A percentile compares a stretch with the other conserved stretches of the same genome.
Conservation (phyloP, 2,888 invertebrate species). For the Drosophila acutilabella region DNA sequence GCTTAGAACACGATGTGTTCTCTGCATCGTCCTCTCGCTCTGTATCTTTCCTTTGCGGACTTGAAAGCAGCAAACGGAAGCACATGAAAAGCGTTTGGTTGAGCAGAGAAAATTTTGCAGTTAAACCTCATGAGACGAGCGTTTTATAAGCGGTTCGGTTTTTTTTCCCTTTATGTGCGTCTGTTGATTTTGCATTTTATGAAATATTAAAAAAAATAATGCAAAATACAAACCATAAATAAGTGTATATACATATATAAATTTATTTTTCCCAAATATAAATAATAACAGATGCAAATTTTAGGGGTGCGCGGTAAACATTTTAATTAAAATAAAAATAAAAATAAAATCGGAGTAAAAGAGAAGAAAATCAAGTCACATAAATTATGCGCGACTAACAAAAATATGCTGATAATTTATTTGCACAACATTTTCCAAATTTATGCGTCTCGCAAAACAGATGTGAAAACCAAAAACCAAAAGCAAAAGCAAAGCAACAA, state of each 20-base stretch:
- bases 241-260: slow-evolving; percentile 1
- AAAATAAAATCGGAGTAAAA: background rate
- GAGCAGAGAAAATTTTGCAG: slow-evolving; percentile 12
- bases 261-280: slow-evolving; percentile 3
- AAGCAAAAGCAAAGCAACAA: slow-evolving; percentile 22
- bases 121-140: slow-evolving; percentile 28
- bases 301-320: slow-evolving; percentile 14
- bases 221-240: slow-evolving; percentile 19
- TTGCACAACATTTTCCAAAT: slow-evolving; percentile 54
- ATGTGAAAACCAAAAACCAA: slow-evolving; percentile 35
- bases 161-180: slow-evolving; percentile 15
- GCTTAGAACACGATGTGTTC: slow-evolving; percentile 38
- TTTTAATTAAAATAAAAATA: slow-evolving; percentile 49
- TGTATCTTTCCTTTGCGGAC: slow-evolving; percentile 25
- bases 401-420: slow-evolving; percentile 58
- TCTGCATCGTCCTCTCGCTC: slow-evolving; percentile 17
- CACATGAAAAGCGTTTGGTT: slow-evolving; percentile 3
- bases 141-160: slow-evolving; percentile 26
- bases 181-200: slow-evolving; percentile 46
- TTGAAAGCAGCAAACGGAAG: background rate
- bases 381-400: slow-evolving; percentile 47
- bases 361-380: slow-evolving; percentile 34
- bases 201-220: slow-evolving; percentile 25
- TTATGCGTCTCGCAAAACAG: slow-evolving; percentile 45
- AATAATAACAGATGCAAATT: slow-evolving; percentile 48